Conservation (phyloP, 2,888 invertebrate species). For the Agonopterix alstromeriana region DNA sequence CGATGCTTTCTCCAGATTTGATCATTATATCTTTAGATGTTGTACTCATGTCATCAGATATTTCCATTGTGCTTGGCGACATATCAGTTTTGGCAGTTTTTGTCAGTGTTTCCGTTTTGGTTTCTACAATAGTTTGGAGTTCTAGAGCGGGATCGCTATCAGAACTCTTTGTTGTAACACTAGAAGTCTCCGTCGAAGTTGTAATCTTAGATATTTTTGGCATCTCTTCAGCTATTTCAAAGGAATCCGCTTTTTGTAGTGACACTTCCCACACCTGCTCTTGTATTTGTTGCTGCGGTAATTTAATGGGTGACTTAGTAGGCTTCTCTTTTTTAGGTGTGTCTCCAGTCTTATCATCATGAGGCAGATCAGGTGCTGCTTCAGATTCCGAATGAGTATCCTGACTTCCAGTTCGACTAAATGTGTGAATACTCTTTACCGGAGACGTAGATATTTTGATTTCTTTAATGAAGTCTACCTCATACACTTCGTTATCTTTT, state of each 20-base stretch:
- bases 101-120: conserved; percentile 31
- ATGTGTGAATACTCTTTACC: conserved; percentile 50
- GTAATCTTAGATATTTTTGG: conserved; percentile 30
- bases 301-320: conserved; percentile 57
- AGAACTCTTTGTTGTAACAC: conserved; percentile 32
- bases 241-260: conserved; percentile 54
- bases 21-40: conserved; percentile 68
- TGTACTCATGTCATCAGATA: conserved; percentile 59
- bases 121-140: conserved; percentile 35
- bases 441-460: conserved; percentile 72
- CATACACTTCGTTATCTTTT: conserved; percentile 67
- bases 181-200: conserved; percentile 27
- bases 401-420: conserved; percentile 73
- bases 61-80: conserved; percentile 56
- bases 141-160: conserved; percentile 45
- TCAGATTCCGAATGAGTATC: conserved; percentile 77
- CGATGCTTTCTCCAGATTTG: conserved; percentile 70
- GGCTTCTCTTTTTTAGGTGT: conserved; percentile 54
- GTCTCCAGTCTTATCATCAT: conserved; percentile 57
- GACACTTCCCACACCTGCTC: conserved; percentile 69
- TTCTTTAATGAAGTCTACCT: conserved; percentile 72
- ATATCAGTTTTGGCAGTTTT: conserved; percentile 54
- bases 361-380: conserved; percentile 67
- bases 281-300: conserved; percentile 62
- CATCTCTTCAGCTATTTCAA: conserved; percentile 49